Evolutionary conservation across 2,113 vertebrate genomes (phyloP).

Genomic region (Isichthys henryi): DNA sequence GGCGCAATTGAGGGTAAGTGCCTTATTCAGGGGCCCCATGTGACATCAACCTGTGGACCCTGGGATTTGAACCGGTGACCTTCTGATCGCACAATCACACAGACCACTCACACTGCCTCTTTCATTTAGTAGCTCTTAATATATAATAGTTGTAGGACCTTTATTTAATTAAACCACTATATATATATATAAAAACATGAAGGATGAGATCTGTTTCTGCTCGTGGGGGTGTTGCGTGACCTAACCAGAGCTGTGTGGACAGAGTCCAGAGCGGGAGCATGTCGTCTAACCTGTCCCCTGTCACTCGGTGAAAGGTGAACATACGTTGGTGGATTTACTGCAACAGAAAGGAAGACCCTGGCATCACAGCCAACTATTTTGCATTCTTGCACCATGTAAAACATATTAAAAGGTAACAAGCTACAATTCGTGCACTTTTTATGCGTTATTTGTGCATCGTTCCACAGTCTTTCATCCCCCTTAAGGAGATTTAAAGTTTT

Average conservation of each 20-base stretch:
- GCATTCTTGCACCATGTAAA: neutral
- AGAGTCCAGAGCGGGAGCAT: neutral
- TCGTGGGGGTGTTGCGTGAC: neutral
- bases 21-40: neutral
- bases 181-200: neutral
- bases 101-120: neutral
- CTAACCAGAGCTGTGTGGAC: neutral
- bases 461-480: neutral
- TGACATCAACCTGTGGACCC: neutral
- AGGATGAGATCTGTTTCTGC: neutral
- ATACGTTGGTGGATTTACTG: neutral
- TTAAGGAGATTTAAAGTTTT: neutral
- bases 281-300: neutral
- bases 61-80: neutral
- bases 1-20: neutral
- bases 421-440: neutral
- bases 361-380: neutral
- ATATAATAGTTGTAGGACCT: neutral
- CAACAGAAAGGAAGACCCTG: neutral
- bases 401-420: neutral
- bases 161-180: neutral
- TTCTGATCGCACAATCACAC: neutral
- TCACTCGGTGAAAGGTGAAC: neutral
- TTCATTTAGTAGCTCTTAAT: neutral
- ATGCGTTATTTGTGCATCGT: neutral